Base-by-base conservation (phyloP, 1,140 invertebrate species). In the Danaus melanippus region DNA sequence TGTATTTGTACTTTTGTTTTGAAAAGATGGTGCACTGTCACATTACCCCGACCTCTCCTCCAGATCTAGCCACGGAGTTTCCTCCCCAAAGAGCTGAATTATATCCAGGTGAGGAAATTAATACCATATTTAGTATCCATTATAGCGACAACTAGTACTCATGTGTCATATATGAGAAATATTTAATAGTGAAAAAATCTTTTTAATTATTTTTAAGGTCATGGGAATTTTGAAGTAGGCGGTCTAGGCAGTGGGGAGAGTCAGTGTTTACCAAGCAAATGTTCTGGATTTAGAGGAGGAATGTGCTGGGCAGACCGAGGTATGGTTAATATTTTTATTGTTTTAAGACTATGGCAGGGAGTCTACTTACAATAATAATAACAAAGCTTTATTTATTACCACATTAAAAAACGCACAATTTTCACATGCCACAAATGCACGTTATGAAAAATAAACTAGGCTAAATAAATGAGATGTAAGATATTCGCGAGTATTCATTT, bases 201-300 rank as follows among this genome's bases (percentile, higher is more conserved):
- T 46, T 7, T 8, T 6, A 10, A 12, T 46, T 15, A 15, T 1
- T 9, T 48, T 46, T 1, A 48, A 81, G 78, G 78, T 47, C 68
- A 70, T 11, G 72, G 65, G 0, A 82, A 82, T 50, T 82, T 82
- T 40, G 65, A 70, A 54, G 69, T 82, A 0, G 79, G 76, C 8
- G 79, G 79, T 4, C 6, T 21, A 0, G 78, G 78, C 0, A 81
- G 78, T 42, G 71, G 78, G 0, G 71, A 72, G 10, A 70, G 42
- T 0, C 54, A 50, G 32, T 42, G 47, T 10, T 59, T 47, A 0
- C 39, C 57, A 0, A 64, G 43, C 6, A 48, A 50, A 1, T 52
- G 48, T 32, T 44, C n/a, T n/a, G 48, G 12, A 1, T 76, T 59
- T 43, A 66, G 65, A 47, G 73, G 71, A 2, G 75, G 68, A 4